A percentile compares a stretch with the other conserved stretches of the same genome.
Evolutionary conservation across 2,888 invertebrate genomes (phyloP).

Genomic region (Argynnis bischoffii): DNA sequence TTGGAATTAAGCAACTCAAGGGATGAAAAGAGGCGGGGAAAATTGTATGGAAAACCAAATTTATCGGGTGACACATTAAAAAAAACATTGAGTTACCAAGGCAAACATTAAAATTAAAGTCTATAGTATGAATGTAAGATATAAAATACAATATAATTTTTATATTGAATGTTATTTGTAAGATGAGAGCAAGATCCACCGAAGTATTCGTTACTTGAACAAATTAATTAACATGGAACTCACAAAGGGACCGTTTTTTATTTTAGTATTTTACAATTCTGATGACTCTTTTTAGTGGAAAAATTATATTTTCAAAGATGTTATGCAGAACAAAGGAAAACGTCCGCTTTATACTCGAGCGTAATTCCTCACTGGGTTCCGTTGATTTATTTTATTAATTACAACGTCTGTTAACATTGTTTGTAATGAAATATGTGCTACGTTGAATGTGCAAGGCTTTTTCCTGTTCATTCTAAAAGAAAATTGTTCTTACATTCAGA

Average conservation of each 20-base stretch:
- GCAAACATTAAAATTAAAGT: too few species aligned
- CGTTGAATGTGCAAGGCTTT: constrained; percentile 4
- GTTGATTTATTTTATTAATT: constrained; percentile 32
- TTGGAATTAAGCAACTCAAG: too few species aligned
- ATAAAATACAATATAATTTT: background rate
- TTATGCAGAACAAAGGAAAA: constrained; percentile 26
- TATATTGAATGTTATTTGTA: background rate
- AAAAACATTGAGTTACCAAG: too few species aligned
- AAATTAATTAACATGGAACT: constrained; percentile 3
- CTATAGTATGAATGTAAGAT: too few species aligned
- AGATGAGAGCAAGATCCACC: background rate
- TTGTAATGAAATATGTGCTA: constrained; percentile 22
- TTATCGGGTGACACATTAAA: too few species aligned
- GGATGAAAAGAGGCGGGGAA: too few species aligned
- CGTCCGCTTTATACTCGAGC: constrained; percentile 15
- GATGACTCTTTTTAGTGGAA: constrained; percentile 21
- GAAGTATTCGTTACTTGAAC: constrained; percentile 5
- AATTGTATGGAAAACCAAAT: too few species aligned
- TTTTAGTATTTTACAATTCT: constrained; percentile 26
- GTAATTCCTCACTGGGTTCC: constrained; percentile 8
- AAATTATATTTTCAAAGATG: constrained; percentile 22
- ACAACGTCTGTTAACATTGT: constrained; percentile 22
- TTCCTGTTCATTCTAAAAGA: background rate
- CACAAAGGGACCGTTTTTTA: constrained; percentile 17
- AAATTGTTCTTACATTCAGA: constrained; percentile 2